Base-by-base conservation (phyloP, 1,140 invertebrate species). In the Drosophila sucinea region DNA sequence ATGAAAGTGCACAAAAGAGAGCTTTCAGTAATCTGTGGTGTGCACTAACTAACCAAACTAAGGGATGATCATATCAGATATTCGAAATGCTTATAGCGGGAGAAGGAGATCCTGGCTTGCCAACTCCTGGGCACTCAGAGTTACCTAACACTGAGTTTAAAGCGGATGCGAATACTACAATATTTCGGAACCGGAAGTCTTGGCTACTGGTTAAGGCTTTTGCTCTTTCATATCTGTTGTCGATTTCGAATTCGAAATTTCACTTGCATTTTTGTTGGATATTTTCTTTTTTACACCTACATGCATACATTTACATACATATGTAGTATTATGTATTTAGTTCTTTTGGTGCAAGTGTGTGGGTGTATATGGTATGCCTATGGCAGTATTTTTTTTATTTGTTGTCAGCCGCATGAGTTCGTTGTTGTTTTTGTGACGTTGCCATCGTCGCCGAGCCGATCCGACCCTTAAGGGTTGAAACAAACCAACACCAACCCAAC, bases 401-500 rank as follows among this genome's bases (percentile, higher is more conserved):
- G 67, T 38, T 30, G 29, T 44, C 32, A 40, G 23, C 44, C 56
- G 56, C 17, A 55, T 69, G 29, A 30, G 33, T 30, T 63, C 33
- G 40, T 57, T 32, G 25, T 30, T 63, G 70, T 72, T 73, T 65
- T 27, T 55, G 40, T 60, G 44, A 66, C 70, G 70, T 73, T 73
- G 61, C 61, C 70, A 73, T 66, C 60, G 55, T 58, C 55, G 61
- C 33, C 25, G 71, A 66, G 40, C 70, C 35, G 56, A 73, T 64
- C 32, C 17, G 62, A 66, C 40, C 70, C 35, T 73, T 73, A 73
- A 67, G 71, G 71, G 71, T 73, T 73, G 71, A 71, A 74, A 51
- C 25, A 51, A 51, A 51, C 35, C 35, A 38, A 38, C 35, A 51
- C 17, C n/a, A 29, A 55, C 40, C 51, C 32, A 64, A 44, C 25